Conservation (phyloP, 2,888 invertebrate genomes). For the Eustalomyia histrio region DNA sequence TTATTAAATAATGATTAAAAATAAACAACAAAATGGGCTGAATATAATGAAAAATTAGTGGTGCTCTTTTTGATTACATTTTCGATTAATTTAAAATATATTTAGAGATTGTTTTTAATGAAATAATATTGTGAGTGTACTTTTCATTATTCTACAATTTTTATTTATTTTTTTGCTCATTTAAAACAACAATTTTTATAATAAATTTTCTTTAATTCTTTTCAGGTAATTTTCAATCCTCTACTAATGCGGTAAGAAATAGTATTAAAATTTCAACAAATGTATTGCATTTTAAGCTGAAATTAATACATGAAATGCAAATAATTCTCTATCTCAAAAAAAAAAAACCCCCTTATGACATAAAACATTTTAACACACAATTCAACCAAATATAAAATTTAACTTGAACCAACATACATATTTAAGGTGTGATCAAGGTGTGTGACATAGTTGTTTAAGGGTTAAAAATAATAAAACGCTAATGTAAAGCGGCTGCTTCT, state of each 20-base stretch:
- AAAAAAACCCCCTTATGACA: conserved; percentile 7
- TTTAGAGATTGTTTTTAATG: no score
- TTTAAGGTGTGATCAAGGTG: conserved; percentile 63
- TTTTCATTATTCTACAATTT: no score
- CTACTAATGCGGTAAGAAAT: background rate
- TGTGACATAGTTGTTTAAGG: conserved; percentile 31
- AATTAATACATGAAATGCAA: conserved; percentile 24
- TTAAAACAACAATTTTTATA: no score
- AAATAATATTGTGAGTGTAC: no score
- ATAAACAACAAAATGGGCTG: no score
- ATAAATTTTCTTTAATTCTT: background rate
- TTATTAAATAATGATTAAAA: no score
- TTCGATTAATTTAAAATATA: no score
- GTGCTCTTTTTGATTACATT: no score
- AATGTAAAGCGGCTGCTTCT: background rate
- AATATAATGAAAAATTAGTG: no score
- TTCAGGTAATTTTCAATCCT: conserved; percentile 21
- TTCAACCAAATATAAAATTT: conserved; percentile 14
- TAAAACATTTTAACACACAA: conserved; percentile 20
- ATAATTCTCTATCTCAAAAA: background rate
- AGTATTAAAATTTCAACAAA: conserved; percentile 1
- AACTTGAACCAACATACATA: background rate
- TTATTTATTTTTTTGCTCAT: no score
- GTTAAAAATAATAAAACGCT: conserved; percentile 24
- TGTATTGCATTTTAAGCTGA: conserved; percentile 27